Base-by-base conservation (phyloP, 2,113 vertebrate genomes). In the Sebastes schlegelii region DNA sequence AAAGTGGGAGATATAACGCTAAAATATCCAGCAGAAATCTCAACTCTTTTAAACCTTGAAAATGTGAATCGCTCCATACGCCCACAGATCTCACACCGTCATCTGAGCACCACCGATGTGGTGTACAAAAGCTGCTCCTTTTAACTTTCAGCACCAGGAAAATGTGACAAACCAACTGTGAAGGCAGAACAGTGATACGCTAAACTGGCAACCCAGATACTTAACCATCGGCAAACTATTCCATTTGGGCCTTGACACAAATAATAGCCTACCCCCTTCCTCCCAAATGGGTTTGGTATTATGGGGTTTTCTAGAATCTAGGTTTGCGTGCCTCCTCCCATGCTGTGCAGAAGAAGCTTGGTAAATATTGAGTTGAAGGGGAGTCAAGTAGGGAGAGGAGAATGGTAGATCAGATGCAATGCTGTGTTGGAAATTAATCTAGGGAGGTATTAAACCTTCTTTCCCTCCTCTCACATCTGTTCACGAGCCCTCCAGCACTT, bases 291-390 rank as follows among this genome's bases (percentile, higher is more conserved):
- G 86, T 83, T 64, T 64, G 61, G 79, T 75, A 85, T 86, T 79
- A 91, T 89, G 61, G 77, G 75, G 76, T 77, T 83, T 85, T 85
- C 69, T 73, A 16, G 80, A 86, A 91, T 89, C 80, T 74, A 80
- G 83, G 78, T 82, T 83, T 19, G 64, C 69, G 26, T 74, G 82
- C 67, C 69, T 82, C 61, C 40, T 78, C 74, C 55, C 79, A 75
- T 87, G 84, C 83, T 89, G 82, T 62, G 86, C 72, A 60, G 42
- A 87, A 26, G 61, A 34, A 86, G 89, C 67, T 74, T 58, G 77
- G 85, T 91, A 92, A 93, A 93, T 89, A 93, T 89, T 8, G 34
- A 84, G 83, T 77, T 77, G 62, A 79, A 61, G 64, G 12, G 74
- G 71, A 81, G 81, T 80, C 61, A 62, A 82, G 76, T 43, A 67